A percentile compares a stretch with the other conserved stretches of the same genome.
These are phyloP conservation scores for Anagyrus pseudococci DNA, from an alignment of 2,888 invertebrate species.

Conservation along the genomic window DNA sequence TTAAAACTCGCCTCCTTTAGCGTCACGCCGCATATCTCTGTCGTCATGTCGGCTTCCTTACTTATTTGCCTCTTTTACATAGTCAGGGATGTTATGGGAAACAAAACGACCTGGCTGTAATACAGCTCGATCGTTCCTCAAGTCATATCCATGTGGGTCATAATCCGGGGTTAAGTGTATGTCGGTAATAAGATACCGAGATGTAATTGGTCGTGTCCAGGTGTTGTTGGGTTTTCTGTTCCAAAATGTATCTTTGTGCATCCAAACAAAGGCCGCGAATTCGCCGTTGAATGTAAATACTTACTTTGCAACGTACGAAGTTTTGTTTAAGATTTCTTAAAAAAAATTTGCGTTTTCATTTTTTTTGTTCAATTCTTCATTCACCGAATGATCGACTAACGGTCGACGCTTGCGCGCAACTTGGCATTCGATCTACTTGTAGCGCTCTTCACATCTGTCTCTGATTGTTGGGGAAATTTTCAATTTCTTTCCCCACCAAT, in stretches of 20 bases:
- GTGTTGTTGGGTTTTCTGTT: constrained; percentile 23
- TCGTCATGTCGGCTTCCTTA: constrained; percentile 30
- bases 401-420: constrained; percentile 1
- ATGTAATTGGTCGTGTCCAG: constrained; percentile 37
- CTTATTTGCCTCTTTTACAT: constrained; percentile 23
- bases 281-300: constrained; percentile 40
- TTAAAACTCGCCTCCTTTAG: constrained; percentile 6
- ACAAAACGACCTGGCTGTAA: constrained; percentile 22
- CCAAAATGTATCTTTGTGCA: constrained; percentile 40
- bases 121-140: background rate
- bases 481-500: constrained; percentile 37
- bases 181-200: constrained; percentile 31
- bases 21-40: constrained; percentile 21
- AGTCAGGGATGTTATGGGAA: constrained; percentile 30
- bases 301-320: constrained; percentile 34
- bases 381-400: constrained; percentile 24
- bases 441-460: constrained; percentile 17
- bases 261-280: constrained; percentile 59
- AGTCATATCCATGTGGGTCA: constrained; percentile 34
- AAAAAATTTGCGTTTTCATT: too few species aligned
- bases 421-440: constrained; percentile 3
- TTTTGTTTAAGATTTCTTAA: constrained; percentile 20
- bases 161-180: constrained; percentile 32
- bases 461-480: constrained; percentile 15
- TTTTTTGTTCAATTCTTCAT: constrained; percentile 10